Conservation (phyloP, 1,140 invertebrate genomes). For the Drosophila erecta region DNA sequence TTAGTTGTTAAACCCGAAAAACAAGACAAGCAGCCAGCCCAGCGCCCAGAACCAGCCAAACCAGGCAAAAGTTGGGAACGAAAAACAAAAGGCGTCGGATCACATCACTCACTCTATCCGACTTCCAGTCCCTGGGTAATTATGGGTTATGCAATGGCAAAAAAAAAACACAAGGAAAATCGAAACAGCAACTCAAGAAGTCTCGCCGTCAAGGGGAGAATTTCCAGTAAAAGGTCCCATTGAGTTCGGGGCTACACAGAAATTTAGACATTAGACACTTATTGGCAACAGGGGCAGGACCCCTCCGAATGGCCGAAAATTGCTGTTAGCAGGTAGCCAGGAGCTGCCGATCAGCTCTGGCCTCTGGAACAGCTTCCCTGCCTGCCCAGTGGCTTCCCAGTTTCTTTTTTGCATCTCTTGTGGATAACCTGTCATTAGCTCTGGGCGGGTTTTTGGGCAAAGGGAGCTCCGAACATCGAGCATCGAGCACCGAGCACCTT, state of each 20-base stretch:
- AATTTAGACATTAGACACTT: constrained; percentile 83
- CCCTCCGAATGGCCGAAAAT: constrained; percentile 39
- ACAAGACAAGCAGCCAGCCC: constrained; percentile 66
- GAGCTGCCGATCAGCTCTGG: constrained; percentile 52
- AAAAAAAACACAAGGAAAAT: constrained; percentile 43
- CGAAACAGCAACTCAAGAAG: constrained; percentile 28
- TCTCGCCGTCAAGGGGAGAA: constrained; percentile 21
- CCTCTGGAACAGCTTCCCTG: constrained; percentile 33
- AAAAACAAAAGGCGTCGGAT: constrained; percentile 70
- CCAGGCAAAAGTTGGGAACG: constrained; percentile 24
- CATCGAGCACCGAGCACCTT: constrained; percentile 30
- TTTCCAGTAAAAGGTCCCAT: constrained; percentile 39
- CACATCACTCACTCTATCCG: constrained; percentile 60
- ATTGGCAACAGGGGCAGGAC: constrained; percentile 62
- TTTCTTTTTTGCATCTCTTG: constrained; percentile 64
- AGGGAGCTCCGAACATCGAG: constrained; percentile 5
- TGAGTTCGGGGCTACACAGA: constrained; percentile 44
- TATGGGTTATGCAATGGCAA: constrained; percentile 76
- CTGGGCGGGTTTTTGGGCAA: constrained; percentile 40
- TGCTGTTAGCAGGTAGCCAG: constrained; percentile 72
- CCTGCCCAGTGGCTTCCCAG: background rate
- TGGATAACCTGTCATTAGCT: constrained; percentile 79
- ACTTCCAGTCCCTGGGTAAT: constrained; percentile 35
- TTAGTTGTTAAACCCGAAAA: constrained; percentile 83
- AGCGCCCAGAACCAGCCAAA: constrained; percentile 48